Evolutionary conservation across 2,888 invertebrate species (phyloP), one percentile per base, ranked within the genome.

Genomic region (Oxycera nigricornis): DNA sequence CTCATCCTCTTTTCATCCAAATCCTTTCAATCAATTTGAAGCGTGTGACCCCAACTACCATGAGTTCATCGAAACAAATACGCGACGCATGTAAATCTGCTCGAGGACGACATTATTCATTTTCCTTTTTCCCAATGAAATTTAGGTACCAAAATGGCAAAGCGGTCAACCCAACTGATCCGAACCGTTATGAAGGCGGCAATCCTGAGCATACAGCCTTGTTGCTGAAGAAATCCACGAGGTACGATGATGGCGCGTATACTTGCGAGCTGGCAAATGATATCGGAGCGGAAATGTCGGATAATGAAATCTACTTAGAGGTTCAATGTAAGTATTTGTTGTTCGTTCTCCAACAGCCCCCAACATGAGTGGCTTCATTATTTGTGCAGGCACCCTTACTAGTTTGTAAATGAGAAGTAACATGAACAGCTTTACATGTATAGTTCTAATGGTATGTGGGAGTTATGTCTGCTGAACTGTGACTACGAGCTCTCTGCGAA

Each of bases 181-280:
- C 88, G 6, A 52, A 70, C 20, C 92, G 91, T 83, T 94, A 91
- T 85, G 90, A 91, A 77, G 94, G 94, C 1, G 95, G 94, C 2
- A 91, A 89, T 61, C 88, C 90, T 0, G 91, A 91, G 77, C 91
- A 93, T 81, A 92, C 93, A 4, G 90, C 92, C 0, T 87, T 97
- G 59, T 89, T 91, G 75, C 93, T 97, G 78, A 89, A 89, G 80
- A 91, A 93, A 79, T 90, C 94, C 0, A 89, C 89, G 1, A 89
- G 94, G 9, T 87, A 87, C 0, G 96, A 97, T 84, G 91, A 92
- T 85, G 97, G 96, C 68, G 90, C 91, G 80, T 97, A 97, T 85
- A 90, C 91, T 28, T 97, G 96, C 81, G 87, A 90, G 76, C 88
- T 96, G 61, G 88, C 90, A 78, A 97, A 97, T 83, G 89, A 88